Conservation (phyloP, 2,797 vertebrate species). For the Micropoecilia bifurca region DNA sequence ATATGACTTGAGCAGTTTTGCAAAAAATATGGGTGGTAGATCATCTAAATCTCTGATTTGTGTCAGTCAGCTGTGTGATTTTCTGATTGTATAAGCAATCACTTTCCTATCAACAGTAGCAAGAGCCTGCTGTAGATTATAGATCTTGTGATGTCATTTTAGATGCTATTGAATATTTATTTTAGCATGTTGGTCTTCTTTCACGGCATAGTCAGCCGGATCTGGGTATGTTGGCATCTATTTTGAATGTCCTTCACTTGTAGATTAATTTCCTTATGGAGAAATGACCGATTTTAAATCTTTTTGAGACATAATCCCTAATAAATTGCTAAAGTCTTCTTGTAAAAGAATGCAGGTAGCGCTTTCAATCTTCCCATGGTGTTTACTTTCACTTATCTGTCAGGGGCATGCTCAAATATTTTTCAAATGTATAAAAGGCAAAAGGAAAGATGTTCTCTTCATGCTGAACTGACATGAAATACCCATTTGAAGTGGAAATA, state of each 20-base stretch:
- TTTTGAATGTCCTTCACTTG: neutral
- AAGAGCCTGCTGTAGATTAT: neutral
- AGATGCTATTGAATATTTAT: neutral
- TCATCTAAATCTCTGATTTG: neutral
- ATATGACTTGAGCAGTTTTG: neutral
- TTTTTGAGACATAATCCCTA: neutral
- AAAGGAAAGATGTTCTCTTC: neutral
- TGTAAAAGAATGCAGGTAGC: neutral
- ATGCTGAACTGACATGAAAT: too few species aligned
- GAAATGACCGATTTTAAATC: neutral
- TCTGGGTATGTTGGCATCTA: neutral
- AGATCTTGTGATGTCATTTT: neutral
- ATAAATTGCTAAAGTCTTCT: neutral
- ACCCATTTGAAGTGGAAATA: too few species aligned
- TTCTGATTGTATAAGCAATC: neutral
- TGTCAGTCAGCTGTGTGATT: neutral
- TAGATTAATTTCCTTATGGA: neutral
- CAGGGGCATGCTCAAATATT: neutral
- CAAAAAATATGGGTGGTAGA: neutral
- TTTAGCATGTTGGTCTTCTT: neutral
- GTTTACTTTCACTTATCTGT: neutral
- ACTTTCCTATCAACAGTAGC: neutral
- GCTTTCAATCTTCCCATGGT: neutral
- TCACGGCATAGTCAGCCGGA: neutral
- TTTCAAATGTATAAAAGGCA: neutral